These are phyloP conservation scores for Melanchra persicariae DNA, from an alignment of 2,888 invertebrate genomes.

Conservation along the genomic window DNA sequence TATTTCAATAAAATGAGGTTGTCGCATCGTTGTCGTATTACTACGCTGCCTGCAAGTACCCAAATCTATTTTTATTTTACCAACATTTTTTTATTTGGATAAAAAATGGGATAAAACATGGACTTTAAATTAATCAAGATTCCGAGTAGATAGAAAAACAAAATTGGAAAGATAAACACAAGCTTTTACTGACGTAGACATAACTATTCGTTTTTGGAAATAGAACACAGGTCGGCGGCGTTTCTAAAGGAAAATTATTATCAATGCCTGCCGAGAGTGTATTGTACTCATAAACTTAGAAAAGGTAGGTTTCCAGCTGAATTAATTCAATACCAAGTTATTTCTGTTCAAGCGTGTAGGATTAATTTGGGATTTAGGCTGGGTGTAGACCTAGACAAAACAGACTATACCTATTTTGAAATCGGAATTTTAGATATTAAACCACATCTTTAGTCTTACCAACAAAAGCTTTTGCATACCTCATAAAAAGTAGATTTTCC, in stretches of 20 bases:
- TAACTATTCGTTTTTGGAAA: background rate
- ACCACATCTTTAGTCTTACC: too few relatives aligned
- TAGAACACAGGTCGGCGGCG: background rate
- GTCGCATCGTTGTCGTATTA: too few relatives aligned
- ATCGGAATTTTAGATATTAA: background rate
- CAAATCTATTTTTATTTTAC: too few relatives aligned
- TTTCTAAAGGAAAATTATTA: slow-evolving; percentile 16
- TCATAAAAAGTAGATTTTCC: too few relatives aligned
- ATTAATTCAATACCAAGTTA: slow-evolving; percentile 33
- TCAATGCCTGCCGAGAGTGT: background rate
- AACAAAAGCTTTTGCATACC: too few relatives aligned
- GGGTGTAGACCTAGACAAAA: background rate
- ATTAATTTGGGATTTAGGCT: slow-evolving; percentile 11
- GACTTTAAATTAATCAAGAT: background rate
- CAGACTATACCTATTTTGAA: background rate
- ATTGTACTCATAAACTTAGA: slow-evolving; percentile 9
- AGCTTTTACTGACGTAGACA: background rate
- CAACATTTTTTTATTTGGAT: background rate
- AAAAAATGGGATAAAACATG: background rate
- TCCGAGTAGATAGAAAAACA: background rate
- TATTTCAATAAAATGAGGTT: too few relatives aligned
- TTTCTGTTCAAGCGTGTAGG: slow-evolving; percentile 16
- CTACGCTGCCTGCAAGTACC: too few relatives aligned
- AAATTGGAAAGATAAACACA: background rate
- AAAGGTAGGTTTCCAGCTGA: slow-evolving; percentile 13